Evolutionary conservation across 2,797 vertebrate species (phyloP).

Genomic region (Bovichtus diacanthus): DNA sequence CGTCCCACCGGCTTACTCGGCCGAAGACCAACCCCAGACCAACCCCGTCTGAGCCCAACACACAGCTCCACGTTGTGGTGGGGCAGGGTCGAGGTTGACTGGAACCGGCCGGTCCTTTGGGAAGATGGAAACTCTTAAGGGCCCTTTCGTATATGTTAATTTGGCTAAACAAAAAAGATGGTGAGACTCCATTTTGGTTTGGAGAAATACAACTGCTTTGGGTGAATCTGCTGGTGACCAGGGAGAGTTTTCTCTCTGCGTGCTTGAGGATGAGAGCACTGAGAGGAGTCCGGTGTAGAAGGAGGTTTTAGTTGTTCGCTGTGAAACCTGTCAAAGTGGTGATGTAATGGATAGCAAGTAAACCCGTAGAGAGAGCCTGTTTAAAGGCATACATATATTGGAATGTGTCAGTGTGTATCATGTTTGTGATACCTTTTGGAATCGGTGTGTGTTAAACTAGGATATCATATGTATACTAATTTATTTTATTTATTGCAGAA

Average conservation of each 20-base stretch:
- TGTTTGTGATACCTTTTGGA: slow-evolving; percentile 80
- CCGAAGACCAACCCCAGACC: slow-evolving; percentile 72
- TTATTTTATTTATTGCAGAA: slow-evolving; percentile 75
- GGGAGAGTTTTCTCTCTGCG: slow-evolving; percentile 30
- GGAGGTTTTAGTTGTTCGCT: slow-evolving; percentile 74
- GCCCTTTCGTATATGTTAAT: slow-evolving; percentile 51
- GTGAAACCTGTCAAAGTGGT: slow-evolving; percentile 79
- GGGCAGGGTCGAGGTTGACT: not conserved
- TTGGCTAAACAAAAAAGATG: slow-evolving; percentile 33
- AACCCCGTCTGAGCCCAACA: slow-evolving; percentile 84
- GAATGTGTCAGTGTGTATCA: slow-evolving; percentile 79
- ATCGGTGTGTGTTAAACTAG: slow-evolving; percentile 75
- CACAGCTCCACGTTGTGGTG: not conserved
- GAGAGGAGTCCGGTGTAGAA: slow-evolving; percentile 23
- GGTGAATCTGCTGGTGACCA: slow-evolving; percentile 47
- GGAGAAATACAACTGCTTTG: slow-evolving; percentile 52
- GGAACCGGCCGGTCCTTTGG: slow-evolving; percentile 18
- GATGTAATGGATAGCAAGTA: slow-evolving; percentile 77
- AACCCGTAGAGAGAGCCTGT: slow-evolving; percentile 67
- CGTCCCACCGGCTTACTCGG: slow-evolving; percentile 73
- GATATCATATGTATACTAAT: slow-evolving; percentile 66
- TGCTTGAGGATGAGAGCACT: slow-evolving; percentile 35
- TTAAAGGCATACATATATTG: slow-evolving; percentile 74
- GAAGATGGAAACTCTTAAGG: slow-evolving; percentile 26
- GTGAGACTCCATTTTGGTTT: slow-evolving; percentile 60